Conservation (phyloP, 1,140 invertebrate genomes). For the Steinernema khuongi region DNA sequence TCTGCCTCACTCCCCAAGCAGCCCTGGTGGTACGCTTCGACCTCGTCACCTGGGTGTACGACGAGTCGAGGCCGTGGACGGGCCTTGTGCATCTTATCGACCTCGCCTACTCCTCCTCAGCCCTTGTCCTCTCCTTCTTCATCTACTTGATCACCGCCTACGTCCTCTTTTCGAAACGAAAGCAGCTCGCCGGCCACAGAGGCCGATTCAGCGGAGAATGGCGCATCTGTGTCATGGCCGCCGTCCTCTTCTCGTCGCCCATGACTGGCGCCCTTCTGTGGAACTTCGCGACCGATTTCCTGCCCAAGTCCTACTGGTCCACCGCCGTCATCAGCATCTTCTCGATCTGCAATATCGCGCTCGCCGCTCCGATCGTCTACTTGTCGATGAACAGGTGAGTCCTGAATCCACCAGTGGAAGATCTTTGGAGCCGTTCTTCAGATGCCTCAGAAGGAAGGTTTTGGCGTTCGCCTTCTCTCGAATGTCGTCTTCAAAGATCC, state of each 20-base stretch:
- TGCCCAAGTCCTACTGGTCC: neutral
- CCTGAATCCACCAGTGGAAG: too few species aligned
- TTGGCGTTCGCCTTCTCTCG: too few species aligned
- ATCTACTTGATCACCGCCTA: neutral
- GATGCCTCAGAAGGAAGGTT: too few species aligned
- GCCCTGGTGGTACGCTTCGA: neutral
- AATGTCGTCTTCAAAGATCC: too few species aligned
- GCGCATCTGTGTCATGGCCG: neutral
- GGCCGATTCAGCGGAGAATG: neutral
- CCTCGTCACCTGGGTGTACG: neutral
- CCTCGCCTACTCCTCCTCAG: neutral
- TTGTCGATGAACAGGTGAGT: neutral
- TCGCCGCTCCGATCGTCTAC: neutral
- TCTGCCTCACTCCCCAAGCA: neutral
- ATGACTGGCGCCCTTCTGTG: neutral
- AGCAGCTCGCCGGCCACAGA: neutral
- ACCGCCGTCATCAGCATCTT: neutral
- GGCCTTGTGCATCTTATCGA: neutral
- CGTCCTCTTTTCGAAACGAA: neutral
- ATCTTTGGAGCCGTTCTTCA: too few species aligned
- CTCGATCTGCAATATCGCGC: neutral
- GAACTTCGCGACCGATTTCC: neutral
- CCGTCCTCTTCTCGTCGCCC: neutral
- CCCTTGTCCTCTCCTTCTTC: neutral
- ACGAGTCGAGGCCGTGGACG: neutral